A percentile compares a stretch with the other conserved stretches of the same genome.
Conservation (phyloP, 2,113 vertebrate genomes). For the Grammomys dolichurus region DNA sequence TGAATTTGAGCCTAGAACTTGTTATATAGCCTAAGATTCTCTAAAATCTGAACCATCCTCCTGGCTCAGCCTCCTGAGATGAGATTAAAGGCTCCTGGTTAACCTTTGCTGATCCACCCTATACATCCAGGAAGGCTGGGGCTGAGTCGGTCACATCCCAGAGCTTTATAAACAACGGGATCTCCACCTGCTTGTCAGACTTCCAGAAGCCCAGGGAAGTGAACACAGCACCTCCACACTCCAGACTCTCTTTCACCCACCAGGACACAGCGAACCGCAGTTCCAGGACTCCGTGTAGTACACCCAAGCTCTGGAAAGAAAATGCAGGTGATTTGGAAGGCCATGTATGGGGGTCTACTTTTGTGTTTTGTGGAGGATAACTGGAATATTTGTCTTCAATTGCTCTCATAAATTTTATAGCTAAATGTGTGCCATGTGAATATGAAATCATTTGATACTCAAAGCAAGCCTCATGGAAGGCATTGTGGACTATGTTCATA, state of each 20-base stretch:
- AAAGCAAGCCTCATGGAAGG: background rate
- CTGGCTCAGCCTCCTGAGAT: background rate
- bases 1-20: background rate
- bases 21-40: background rate
- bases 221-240: rapidly evolving
- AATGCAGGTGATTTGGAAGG: background rate
- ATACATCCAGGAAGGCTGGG: background rate
- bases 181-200: rapidly evolving
- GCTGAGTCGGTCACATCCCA: no score
- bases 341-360: background rate
- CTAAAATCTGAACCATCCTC: no score
- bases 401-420: background rate
- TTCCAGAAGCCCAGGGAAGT: background rate
- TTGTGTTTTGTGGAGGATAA: background rate
- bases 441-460: background rate
- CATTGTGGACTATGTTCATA: background rate
- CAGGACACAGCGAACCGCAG: background rate
- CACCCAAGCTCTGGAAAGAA: no score
- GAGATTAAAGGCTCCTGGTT: background rate
- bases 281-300: background rate
- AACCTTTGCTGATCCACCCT: background rate
- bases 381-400: background rate
- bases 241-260: no score
- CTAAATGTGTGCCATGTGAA: background rate
- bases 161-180: background rate